phyloP scores from a whole-genome alignment of 2,113 vertebrate species.

The Butorides virescens region DNA sequence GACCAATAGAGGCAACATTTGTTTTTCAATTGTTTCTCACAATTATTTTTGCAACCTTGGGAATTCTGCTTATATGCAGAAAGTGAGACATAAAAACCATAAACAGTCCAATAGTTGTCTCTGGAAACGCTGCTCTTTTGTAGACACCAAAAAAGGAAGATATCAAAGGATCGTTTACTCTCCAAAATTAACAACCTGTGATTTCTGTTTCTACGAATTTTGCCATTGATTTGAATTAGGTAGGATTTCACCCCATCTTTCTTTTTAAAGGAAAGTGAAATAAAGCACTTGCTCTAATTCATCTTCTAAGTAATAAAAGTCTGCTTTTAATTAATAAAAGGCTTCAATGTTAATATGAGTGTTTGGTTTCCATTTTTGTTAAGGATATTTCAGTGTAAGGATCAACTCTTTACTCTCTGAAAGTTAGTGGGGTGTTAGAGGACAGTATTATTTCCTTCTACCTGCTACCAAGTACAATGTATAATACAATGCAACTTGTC shows the following conservation, averaged over 20 bases:
- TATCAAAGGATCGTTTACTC: neutral
- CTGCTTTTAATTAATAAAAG: neutral
- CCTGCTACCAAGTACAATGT: neutral
- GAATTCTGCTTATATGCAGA: neutral
- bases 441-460: neutral
- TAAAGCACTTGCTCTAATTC: neutral
- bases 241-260: neutral
- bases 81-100: neutral
- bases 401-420: neutral
- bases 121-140: neutral
- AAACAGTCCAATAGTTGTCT: neutral
- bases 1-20: neutral
- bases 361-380: neutral
- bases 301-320: neutral
- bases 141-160: neutral
- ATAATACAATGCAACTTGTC: neutral
- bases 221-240: neutral
- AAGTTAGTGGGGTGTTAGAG: neutral
- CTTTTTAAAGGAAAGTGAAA: neutral
- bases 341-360: neutral
- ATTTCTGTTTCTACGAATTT: neutral
- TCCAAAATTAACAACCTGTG: neutral
- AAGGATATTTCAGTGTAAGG: neutral
- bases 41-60: neutral
- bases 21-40: neutral